Conservation (phyloP, 2,113 vertebrate genomes). For the Ceyx margarethae region DNA sequence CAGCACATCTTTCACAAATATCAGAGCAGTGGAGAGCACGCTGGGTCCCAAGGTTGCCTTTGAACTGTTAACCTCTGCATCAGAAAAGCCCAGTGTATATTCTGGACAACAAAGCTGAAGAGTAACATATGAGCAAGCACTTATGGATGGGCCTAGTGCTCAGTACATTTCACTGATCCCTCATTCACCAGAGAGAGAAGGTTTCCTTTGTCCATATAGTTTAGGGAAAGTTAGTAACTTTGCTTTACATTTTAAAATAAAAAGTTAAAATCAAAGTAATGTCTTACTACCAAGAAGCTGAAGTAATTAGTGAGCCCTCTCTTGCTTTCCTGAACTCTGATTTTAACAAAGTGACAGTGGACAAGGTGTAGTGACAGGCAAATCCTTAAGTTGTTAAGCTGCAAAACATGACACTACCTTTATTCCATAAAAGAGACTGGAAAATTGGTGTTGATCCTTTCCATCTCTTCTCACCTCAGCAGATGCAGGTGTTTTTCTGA, state of each 20-base stretch:
- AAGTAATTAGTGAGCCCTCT: conserved; percentile 29
- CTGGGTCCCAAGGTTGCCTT: background rate
- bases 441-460: conserved; percentile 54
- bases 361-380: conserved; percentile 59
- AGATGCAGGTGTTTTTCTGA: conserved; percentile 59
- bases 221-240: background rate
- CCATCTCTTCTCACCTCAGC: conserved; percentile 3
- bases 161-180: background rate
- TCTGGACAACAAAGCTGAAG: background rate
- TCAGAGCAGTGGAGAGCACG: background rate
- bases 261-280: conserved; percentile 48
- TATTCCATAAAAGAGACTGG: conserved; percentile 66
- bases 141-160: background rate
- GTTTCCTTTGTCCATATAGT: background rate
- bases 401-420: conserved; percentile 63
- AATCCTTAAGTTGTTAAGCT: conserved; percentile 44
- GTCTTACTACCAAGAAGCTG: conserved; percentile 29
- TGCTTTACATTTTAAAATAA: background rate
- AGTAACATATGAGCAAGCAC: background rate
- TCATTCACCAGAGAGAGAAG: background rate
- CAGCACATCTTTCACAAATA: background rate
- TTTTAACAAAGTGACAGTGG: conserved; percentile 62
- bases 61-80: background rate
- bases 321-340: conserved; percentile 24
- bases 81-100: background rate